Base-by-base conservation (phyloP, 2,888 invertebrate genomes). In the Drosophila nr. perissopoda region DNA sequence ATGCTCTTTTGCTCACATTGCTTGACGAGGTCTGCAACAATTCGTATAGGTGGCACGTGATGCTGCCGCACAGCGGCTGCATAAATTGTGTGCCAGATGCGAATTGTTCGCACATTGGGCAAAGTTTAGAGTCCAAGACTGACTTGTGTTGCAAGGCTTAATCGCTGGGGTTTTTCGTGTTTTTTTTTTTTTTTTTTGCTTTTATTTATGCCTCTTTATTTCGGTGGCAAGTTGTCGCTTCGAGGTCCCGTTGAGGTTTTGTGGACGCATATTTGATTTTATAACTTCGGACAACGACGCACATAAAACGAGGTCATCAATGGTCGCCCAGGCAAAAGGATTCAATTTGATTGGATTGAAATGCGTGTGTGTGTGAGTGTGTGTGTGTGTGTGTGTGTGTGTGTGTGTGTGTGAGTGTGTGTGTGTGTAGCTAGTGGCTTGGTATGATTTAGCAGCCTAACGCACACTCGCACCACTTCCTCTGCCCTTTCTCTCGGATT, bases 301-400 rank as follows among this genome's bases (percentile, higher is more conserved):
- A 71, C 85, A 85, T 85, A 85, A 85, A 85, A 85, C 87, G 85
- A 70, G 85, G 85, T 85, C 85, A 85, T 85, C 85, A 78, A 79
- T 78, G 80, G 57, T 18, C 57, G 54, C 58, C 18, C 38, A 6
- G 40, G 11, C 33, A 72, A 85, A 85, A 87, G 90, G 85, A 89
- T 89, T 89, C 89, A 87, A 90, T 89, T 89, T 87, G 87, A 89
- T 89, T 90, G 87, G 90, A 90, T 87, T 87, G 90, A 82, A 84
- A 75, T 80, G 65, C 69, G 48, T 63, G 56, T 74, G 61, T 72
- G 29, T 29, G 56, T 34, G 7, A n/a, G n/a, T 3, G 21, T 1
- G 16, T 0, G 25, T 1, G 65, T 70, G 4, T 52, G 25, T 3
- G 60, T 70, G 8, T 33, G 21, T 33, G 52, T 16, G 16, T 2